Evolutionary conservation across 2,888 invertebrate genomes (phyloP).

Genomic region (Phytoseiulus persimilis): DNA sequence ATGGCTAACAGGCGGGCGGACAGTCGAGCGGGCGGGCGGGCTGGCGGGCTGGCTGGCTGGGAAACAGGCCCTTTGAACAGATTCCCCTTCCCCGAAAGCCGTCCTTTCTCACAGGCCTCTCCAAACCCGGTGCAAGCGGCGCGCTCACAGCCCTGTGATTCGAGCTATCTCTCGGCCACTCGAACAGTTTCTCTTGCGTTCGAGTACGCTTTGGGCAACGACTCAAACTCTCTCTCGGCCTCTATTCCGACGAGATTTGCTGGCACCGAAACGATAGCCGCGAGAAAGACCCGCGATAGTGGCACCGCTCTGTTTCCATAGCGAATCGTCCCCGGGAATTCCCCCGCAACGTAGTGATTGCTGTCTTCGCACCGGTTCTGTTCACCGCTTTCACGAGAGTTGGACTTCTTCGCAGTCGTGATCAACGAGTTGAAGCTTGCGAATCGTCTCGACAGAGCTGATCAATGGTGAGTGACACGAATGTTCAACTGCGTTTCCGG

Average conservation of each 20-base stretch:
- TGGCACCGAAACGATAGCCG: not conserved
- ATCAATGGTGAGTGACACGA: too few species aligned
- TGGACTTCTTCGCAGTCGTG: not conserved
- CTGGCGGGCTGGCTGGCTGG: not conserved
- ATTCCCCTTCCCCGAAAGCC: not conserved
- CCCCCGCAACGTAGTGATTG: not conserved
- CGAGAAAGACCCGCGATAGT: not conserved
- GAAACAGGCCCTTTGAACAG: not conserved
- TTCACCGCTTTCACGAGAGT: not conserved
- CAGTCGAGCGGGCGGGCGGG: not conserved
- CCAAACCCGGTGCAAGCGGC: not conserved
- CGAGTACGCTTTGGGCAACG: not conserved
- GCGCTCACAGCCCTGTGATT: not conserved
- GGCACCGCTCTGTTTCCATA: not conserved
- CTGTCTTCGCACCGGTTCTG: not conserved
- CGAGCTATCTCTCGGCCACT: not conserved
- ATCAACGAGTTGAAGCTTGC: not conserved
- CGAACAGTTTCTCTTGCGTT: not conserved
- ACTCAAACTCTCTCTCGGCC: not conserved
- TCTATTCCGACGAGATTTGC: not conserved
- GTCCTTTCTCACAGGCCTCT: not conserved
- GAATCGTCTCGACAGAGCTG: too few species aligned
- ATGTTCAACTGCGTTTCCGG: too few species aligned
- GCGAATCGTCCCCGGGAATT: not conserved
- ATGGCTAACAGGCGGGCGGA: too few species aligned